Evolutionary conservation across 2,888 invertebrate species (phyloP), one percentile per base, ranked within the genome.

Genomic region (Muscina levida): DNA sequence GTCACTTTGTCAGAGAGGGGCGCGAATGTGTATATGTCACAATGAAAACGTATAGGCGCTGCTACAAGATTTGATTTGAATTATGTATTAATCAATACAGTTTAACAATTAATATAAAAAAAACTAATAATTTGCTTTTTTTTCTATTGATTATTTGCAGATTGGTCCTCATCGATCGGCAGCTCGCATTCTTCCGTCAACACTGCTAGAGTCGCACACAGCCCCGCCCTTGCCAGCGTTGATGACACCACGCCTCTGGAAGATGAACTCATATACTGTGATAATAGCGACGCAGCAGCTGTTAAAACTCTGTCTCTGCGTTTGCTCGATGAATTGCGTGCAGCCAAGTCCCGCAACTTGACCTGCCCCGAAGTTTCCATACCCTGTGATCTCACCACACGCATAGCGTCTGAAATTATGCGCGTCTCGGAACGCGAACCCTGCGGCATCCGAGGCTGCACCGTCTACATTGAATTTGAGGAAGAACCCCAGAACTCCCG

Each of bases 351-450:
- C 4, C 87, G 88, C 19, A 89, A 88, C 75, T 83, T 88, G 82
- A 85, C 87, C 37, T 88, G 88, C 85, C 88, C 88, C 70, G 88
- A 88, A 84, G 88, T 88, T 83, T 88, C 88, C 84, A 85, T 88
- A 86, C 88, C 88, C 85, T 88, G 88, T 87, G 88, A 88, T 87
- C 88, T 88, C 87, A 88, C 87, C 82, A 85, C 87, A 46, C 86
- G 86, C 84, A 88, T 88, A 82, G 88, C 88, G 82, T 86, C 87
- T 66, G 89, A 88, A 83, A 87, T 88, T 56, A 84, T 88, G 71
- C 87, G 89, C 19, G 87, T 88, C 19, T 88, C 89, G 22, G 88
- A 86, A 78, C 87, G 87, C 85, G 88, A 88, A 71, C 89, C 88
- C 3, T 87, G 88, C 82, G 88, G 88, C 82, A 83, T 87, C 51